phyloP scores from a whole-genome alignment of 2,888 invertebrate genomes.

The Chrysolina americana region DNA sequence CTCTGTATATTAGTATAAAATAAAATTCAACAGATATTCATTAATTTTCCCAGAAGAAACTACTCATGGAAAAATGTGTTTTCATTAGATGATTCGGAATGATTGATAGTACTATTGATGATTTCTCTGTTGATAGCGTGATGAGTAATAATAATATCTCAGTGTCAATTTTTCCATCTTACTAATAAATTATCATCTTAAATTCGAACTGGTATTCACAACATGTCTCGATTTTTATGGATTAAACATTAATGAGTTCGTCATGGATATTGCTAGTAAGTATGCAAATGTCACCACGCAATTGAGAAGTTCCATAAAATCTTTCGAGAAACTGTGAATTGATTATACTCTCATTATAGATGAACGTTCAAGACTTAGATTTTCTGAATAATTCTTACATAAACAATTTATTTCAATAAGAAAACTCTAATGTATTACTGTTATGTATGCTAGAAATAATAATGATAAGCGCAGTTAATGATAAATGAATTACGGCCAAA shows the following conservation, averaged over 20 bases:
- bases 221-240: not conserved
- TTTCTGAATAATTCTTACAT: not conserved
- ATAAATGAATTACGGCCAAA: not conserved
- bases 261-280: slow-evolving; percentile 1
- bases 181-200: not conserved
- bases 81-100: too few relatives aligned
- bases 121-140: not conserved
- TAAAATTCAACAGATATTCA: too few relatives aligned
- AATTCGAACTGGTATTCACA: not conserved
- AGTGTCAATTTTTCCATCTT: not conserved
- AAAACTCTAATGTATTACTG: not conserved
- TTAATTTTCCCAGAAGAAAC: too few relatives aligned
- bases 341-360: not conserved
- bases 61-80: too few relatives aligned
- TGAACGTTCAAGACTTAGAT: not conserved
- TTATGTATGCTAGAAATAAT: not conserved
- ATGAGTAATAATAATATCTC: not conserved
- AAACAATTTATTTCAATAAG: not conserved
- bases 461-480: not conserved
- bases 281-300: slow-evolving; percentile 5
- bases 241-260: not conserved
- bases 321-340: not conserved
- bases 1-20: too few relatives aligned
- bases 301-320: not conserved
- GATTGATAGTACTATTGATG: not conserved